These are phyloP conservation scores for Elachura formosa DNA, from an alignment of 2,113 vertebrate species.

Conservation along the genomic window DNA sequence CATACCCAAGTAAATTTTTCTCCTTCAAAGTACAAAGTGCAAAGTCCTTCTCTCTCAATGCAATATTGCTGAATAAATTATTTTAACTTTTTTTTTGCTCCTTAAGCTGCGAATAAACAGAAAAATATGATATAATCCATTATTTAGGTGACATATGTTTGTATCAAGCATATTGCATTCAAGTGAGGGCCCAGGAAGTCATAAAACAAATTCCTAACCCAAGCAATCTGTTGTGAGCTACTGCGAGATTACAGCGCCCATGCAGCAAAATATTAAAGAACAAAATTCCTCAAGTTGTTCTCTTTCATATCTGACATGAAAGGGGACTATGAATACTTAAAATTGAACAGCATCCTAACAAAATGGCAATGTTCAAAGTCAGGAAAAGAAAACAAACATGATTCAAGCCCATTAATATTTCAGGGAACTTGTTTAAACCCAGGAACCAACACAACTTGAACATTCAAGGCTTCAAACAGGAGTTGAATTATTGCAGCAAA, in stretches of 20 bases:
- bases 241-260: rapidly evolving
- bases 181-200: background rate
- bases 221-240: background rate
- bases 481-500: background rate
- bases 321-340: background rate
- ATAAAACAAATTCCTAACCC: background rate
- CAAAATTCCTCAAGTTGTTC: background rate
- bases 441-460: background rate
- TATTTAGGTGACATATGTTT: background rate
- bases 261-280: background rate
- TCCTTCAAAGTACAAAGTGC: background rate
- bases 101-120: background rate
- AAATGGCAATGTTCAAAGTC: background rate
- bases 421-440: background rate
- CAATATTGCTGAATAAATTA: background rate
- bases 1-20: background rate
- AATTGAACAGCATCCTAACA: background rate
- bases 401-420: constrained; percentile 8
- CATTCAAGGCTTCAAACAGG: background rate
- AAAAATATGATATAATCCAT: background rate
- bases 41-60: background rate
- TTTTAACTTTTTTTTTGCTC: background rate
- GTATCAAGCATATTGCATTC: background rate
- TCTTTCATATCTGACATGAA: background rate
- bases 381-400: background rate